Base-by-base conservation (phyloP, 2,888 invertebrate species). In the Thalpophila matura region DNA sequence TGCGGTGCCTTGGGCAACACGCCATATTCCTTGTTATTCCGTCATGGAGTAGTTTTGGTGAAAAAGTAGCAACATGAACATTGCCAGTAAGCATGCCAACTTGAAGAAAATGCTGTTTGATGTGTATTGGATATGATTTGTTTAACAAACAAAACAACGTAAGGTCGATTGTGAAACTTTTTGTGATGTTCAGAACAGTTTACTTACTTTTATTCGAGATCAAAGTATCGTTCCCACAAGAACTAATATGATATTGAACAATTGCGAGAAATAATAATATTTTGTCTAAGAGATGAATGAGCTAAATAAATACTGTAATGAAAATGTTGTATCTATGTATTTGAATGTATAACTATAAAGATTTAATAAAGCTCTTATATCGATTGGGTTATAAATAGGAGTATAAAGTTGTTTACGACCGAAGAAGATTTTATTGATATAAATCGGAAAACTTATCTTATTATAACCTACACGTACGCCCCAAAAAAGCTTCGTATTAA, bases 71-170 rank as follows among this genome's bases (percentile, higher is more conserved):
- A 62, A 58, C 76, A 77, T 77, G 76, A 77, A 70, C 60, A 80
- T 78, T 80, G 63, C 59, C 50, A 24, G 46, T 66, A 53, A 72
- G 72, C 80, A 80, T 80, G 80, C 74, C 56, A 79, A 58, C 57
- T 66, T 58, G 45, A 38, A 46, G 37, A 47, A 59, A 69, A 45
- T 54, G 50, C 14, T 74, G 51, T 64, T 61, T 68, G 47, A 64
- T 75, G 42, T 61, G 37, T 49, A 43, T 67, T 38, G 37, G 63
- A 67, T 76, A 74, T 73, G 61, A 78, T 76, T 73, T 73, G 74
- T 57, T 51, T 40, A 51, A 42, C 74, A 57, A 74, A 67, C 37
- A 67, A 50, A n/a, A n/a, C n/a, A n/a, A 64, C 22, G 33, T 16
- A 20, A 70, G 31, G 9, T 55, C 47, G 29, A 51, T 47, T 31